A percentile compares a stretch with the other conserved stretches of the same genome.
These are phyloP conservation scores for Choristoneura rosaceana DNA, from an alignment of 2,888 invertebrate species.

Conservation along the genomic window DNA sequence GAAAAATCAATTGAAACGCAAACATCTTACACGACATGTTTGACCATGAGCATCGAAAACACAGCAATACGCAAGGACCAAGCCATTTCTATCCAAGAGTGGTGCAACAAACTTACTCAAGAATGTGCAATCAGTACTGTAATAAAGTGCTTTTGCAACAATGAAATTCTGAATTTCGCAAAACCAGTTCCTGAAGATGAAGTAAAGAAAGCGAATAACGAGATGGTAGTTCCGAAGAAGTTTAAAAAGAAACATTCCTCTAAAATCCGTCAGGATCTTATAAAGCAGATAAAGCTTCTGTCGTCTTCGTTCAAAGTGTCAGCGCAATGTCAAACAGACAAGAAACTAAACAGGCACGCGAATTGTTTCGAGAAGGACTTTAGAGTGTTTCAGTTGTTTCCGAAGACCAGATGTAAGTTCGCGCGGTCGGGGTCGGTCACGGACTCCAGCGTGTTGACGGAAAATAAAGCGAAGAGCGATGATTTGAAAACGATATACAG, in stretches of 20 bases:
- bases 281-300: slow-evolving; percentile 54
- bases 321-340: slow-evolving; percentile 62
- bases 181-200: not conserved
- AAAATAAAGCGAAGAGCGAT: slow-evolving; percentile 52
- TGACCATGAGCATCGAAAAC: not conserved
- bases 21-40: slow-evolving; percentile 12
- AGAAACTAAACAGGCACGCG: slow-evolving; percentile 46
- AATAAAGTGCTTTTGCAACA: slow-evolving; percentile 52
- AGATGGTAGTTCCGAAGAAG: slow-evolving; percentile 33
- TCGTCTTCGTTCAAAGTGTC: slow-evolving; percentile 57
- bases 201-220: slow-evolving; percentile 29
- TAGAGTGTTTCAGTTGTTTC: slow-evolving; percentile 59
- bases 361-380: slow-evolving; percentile 50
- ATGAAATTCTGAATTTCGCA: not conserved
- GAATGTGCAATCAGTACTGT: slow-evolving; percentile 57
- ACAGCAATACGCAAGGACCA: slow-evolving; percentile 43
- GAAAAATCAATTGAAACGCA: slow-evolving; percentile 15
- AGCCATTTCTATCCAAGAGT: slow-evolving; percentile 56
- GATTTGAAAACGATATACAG: slow-evolving; percentile 71
- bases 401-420: slow-evolving; percentile 50
- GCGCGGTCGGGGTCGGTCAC: slow-evolving; percentile 56
- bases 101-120: slow-evolving; percentile 50
- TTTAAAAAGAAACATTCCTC: slow-evolving; percentile 40
- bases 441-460: slow-evolving; percentile 46
- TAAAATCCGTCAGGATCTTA: slow-evolving; percentile 51